Conservation (phyloP, 2,888 invertebrate genomes). For the Pristionchus mayeri region DNA sequence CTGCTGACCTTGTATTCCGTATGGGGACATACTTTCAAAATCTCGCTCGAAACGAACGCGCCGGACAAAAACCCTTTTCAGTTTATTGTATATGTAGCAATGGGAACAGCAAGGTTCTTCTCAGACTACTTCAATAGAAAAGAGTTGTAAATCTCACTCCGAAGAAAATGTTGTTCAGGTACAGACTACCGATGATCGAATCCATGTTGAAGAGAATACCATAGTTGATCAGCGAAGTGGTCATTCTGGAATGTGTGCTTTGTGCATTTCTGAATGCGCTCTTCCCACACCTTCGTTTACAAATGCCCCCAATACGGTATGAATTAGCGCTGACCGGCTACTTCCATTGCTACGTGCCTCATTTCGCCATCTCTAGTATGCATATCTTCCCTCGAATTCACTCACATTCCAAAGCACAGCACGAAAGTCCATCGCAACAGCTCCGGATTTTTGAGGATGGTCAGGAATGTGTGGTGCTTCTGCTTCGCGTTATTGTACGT, state of each 20-base stretch:
- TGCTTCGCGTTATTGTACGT: neutral
- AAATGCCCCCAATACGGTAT: too few relatives aligned
- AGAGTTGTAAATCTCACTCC: too few relatives aligned
- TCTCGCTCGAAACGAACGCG: too few relatives aligned
- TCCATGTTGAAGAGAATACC: constrained; percentile 74
- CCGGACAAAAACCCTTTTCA: too few relatives aligned
- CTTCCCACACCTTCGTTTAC: neutral
- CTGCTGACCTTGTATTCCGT: too few relatives aligned
- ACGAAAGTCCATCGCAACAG: constrained; percentile 44
- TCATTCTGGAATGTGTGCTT: constrained; percentile 55
- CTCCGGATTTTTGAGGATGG: constrained; percentile 43
- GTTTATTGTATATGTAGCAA: neutral
- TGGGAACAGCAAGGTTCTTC: too few relatives aligned
- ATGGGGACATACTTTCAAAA: too few relatives aligned
- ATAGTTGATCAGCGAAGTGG: constrained; percentile 68
- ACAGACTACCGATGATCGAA: constrained; percentile 67
- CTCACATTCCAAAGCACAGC: constrained; percentile 54
- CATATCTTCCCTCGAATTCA: neutral
- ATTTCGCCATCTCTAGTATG: neutral
- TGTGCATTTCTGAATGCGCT: too few relatives aligned
- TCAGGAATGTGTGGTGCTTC: constrained; percentile 13
- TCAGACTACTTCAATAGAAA: neutral
- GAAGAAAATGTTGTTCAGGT: constrained; percentile 63
- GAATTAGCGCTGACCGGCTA: too few relatives aligned
- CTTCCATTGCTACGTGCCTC: too few relatives aligned